Evolutionary conservation across 2,888 invertebrate species (phyloP).

Genomic region (Mayetiola destructor): DNA sequence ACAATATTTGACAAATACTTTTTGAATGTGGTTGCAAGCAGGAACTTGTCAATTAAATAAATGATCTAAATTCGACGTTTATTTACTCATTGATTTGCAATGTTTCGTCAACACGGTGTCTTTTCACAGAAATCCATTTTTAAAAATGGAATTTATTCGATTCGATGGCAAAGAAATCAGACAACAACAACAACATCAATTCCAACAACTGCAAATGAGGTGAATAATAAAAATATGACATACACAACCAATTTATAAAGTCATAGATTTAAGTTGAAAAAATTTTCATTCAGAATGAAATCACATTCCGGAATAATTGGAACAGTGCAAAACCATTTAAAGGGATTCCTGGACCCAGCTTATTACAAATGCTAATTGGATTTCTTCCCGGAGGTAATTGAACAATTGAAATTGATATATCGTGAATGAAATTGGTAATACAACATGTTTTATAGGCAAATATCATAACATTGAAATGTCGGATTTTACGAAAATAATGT

Average conservation of each 20-base stretch:
- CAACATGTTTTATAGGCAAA: conserved; percentile 21
- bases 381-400: conserved; percentile 8
- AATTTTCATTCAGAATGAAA: not conserved
- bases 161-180: no score
- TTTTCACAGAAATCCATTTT: no score
- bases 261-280: not conserved
- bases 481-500: conserved; percentile 24
- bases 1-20: no score
- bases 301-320: not conserved
- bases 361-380: not conserved
- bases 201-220: no score
- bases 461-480: conserved; percentile 24
- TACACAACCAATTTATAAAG: not conserved
- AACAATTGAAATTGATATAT: not conserved
- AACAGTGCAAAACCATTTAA: not conserved
- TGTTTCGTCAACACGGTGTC: no score
- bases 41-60: no score
- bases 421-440: not conserved
- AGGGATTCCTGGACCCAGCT: conserved; percentile 11
- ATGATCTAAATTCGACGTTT: no score
- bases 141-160: no score
- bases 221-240: no score
- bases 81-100: no score
- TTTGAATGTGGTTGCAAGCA: no score
- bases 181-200: no score